Evolutionary conservation across 2,888 invertebrate species (phyloP).

Genomic region (Lochmaea crataegi): DNA sequence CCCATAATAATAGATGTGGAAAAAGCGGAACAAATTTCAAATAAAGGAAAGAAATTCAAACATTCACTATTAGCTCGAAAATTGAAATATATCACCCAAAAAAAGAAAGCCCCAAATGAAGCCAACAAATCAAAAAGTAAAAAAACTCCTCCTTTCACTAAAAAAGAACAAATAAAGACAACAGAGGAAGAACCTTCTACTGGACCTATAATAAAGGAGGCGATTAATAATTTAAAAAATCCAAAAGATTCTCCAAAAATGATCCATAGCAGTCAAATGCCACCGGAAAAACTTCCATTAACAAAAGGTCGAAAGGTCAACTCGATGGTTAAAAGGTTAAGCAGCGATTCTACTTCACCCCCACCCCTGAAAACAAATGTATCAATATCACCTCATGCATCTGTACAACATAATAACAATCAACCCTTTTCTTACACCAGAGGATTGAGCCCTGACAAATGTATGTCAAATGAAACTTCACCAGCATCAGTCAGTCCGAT

Average conservation of each 20-base stretch:
- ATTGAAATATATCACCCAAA: slow-evolving; percentile 53
- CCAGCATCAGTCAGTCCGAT: slow-evolving; percentile 67
- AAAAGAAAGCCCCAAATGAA: slow-evolving; percentile 50
- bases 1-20: slow-evolving; percentile 64
- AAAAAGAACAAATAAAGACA: slow-evolving; percentile 50
- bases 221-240: slow-evolving; percentile 67
- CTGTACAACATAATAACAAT: slow-evolving; percentile 76
- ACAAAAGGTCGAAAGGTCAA: slow-evolving; percentile 81
- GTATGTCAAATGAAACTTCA: slow-evolving; percentile 56
- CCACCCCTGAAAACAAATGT: slow-evolving; percentile 70
- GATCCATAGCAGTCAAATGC: slow-evolving; percentile 80
- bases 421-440: slow-evolving; percentile 86
- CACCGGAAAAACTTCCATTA: slow-evolving; percentile 75
- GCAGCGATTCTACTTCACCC: slow-evolving; percentile 76
- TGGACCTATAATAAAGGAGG: slow-evolving; percentile 66
- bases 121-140: slow-evolving; percentile 41
- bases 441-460: slow-evolving; percentile 66
- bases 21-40: slow-evolving; percentile 61
- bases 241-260: slow-evolving; percentile 65
- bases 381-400: slow-evolving; percentile 71
- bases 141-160: slow-evolving; percentile 17
- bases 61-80: slow-evolving; percentile 54
- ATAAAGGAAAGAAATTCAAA: slow-evolving; percentile 53
- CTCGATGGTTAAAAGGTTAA: slow-evolving; percentile 80
- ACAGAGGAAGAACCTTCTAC: slow-evolving; percentile 34